These are phyloP conservation scores for Cyclophora albipunctata DNA, from an alignment of 2,888 invertebrate species.

Conservation along the genomic window DNA sequence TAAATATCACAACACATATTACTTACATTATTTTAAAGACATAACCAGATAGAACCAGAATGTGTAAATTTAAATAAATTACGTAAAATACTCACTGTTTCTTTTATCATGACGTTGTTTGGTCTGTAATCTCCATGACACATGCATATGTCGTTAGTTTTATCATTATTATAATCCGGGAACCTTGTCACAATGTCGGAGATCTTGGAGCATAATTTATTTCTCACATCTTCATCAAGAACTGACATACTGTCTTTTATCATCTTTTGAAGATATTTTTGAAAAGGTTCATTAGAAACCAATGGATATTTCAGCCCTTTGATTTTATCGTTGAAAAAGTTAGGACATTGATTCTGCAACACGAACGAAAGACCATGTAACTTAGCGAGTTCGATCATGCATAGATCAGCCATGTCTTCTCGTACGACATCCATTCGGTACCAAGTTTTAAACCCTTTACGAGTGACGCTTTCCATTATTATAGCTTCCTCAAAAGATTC, in stretches of 20 bases:
- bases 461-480: conserved; percentile 39
- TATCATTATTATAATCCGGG: conserved; percentile 19
- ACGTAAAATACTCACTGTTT: conserved; percentile 21
- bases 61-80: too few relatives aligned
- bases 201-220: conserved; percentile 6
- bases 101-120: conserved; percentile 29
- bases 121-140: conserved; percentile 31
- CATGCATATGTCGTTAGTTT: conserved; percentile 10
- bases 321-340: conserved; percentile 33
- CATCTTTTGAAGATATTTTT: conserved; percentile 21
- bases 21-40: too few relatives aligned
- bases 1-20: too few relatives aligned
- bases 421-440: conserved; percentile 30
- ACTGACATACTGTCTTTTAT: conserved; percentile 13
- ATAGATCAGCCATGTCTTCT: conserved; percentile 30
- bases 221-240: conserved; percentile 21
- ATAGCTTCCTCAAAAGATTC: conserved; percentile 32
- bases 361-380: conserved; percentile 39
- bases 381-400: conserved; percentile 36
- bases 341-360: conserved; percentile 27
- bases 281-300: conserved; percentile 19
- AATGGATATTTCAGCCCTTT: conserved; percentile 18
- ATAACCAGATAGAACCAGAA: too few relatives aligned
- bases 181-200: conserved; percentile 14
- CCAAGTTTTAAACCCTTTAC: conserved; percentile 31